Conservation (phyloP, 2,888 invertebrate species). For the Drosophila bunnanda region DNA sequence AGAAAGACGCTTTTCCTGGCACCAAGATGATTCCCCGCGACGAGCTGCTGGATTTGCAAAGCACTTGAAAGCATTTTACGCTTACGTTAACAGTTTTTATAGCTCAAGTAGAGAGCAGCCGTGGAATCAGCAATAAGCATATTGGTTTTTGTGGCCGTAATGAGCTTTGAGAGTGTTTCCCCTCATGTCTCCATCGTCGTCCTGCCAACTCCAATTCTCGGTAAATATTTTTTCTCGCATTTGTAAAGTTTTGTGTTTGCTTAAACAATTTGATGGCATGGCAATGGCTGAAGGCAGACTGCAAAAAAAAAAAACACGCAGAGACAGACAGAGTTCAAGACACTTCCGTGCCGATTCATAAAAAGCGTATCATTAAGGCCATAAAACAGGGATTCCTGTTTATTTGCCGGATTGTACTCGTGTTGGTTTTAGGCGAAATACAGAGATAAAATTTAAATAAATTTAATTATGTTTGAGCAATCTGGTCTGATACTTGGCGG, state of each 20-base stretch:
- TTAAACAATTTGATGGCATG: conserved; percentile 76
- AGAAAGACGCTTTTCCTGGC: conserved; percentile 1
- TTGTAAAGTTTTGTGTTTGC: conserved; percentile 78
- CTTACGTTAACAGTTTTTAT: conserved; percentile 80
- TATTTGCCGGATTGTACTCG: conserved; percentile 68
- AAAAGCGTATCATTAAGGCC: conserved; percentile 78
- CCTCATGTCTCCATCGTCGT: conserved; percentile 19
- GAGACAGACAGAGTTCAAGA: conserved; percentile 23
- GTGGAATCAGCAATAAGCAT: conserved; percentile 70
- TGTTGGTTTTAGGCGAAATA: conserved; percentile 39
- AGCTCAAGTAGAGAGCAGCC: conserved; percentile 42
- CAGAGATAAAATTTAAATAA: conserved; percentile 71
- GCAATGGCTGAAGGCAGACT: conserved; percentile 27
- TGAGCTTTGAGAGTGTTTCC: conserved; percentile 53
- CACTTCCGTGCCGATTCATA: conserved; percentile 73
- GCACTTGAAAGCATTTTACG: conserved; percentile 79
- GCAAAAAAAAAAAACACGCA: conserved; percentile 5
- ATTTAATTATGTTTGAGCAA: conserved; percentile 75
- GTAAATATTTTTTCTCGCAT: conserved; percentile 58
- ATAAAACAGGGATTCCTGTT: conserved; percentile 74
- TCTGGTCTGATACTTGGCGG: conserved; percentile 16
- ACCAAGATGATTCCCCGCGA: conserved; percentile 46
- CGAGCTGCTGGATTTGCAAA: conserved; percentile 63
- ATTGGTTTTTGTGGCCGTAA: conserved; percentile 78
- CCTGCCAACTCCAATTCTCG: conserved; percentile 52